phyloP scores from a whole-genome alignment of 1,140 invertebrate species.

The Drosophila ogumai region DNA sequence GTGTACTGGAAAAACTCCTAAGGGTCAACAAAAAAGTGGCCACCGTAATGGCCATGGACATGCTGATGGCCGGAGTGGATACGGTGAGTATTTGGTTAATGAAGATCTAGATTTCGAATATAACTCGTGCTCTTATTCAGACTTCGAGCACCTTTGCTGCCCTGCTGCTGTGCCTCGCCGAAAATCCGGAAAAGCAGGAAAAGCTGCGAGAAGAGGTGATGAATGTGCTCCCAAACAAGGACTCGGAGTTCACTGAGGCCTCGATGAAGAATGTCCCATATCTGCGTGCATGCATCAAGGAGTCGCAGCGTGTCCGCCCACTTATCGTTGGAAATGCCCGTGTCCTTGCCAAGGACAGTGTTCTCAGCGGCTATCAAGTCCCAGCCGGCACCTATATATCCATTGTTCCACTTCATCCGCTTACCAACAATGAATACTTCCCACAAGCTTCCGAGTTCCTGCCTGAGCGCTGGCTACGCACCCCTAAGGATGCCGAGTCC shows the following conservation, averaged over 20 bases:
- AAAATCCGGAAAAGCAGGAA: constrained; percentile 90
- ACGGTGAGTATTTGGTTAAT: constrained; percentile 50
- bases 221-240: constrained; percentile 85
- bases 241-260: constrained; percentile 86
- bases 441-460: constrained; percentile 86
- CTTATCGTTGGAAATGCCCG: constrained; percentile 86
- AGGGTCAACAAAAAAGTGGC: constrained; percentile 85
- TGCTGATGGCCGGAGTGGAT: constrained; percentile 84
- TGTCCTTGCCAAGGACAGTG: constrained; percentile 85
- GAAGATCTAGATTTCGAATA: neutral
- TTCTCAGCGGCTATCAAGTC: constrained; percentile 87
- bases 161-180: constrained; percentile 86
- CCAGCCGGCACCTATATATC: constrained; percentile 87
- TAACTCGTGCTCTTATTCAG: constrained; percentile 7
- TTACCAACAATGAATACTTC: constrained; percentile 85
- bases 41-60: constrained; percentile 83
- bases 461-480: constrained; percentile 87
- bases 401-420: constrained; percentile 85
- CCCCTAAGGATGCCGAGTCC: constrained; percentile 1
- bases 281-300: constrained; percentile 89
- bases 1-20: constrained; percentile 84
- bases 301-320: constrained; percentile 87
- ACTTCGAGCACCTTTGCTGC: constrained; percentile 56
- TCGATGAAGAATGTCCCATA: constrained; percentile 87
- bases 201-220: constrained; percentile 90